Evolutionary conservation across 2,888 invertebrate species (phyloP), one percentile per base, ranked within the genome.

Genomic region (Sinotaia quadrata): DNA sequence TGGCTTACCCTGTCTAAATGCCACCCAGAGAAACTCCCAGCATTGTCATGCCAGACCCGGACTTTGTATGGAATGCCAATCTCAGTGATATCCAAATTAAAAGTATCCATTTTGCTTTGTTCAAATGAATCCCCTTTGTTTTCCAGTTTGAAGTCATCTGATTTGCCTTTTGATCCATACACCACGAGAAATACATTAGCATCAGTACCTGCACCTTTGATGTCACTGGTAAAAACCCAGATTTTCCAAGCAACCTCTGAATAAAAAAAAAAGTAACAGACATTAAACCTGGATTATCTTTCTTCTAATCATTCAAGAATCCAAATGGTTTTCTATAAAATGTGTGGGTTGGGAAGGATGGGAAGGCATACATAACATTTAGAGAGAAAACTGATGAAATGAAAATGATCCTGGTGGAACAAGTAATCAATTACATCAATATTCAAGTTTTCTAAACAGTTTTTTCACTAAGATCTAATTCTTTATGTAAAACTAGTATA

Each of bases 51-150:
- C 74, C 85, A 83, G 15, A 89, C 81, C 21, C 88, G 77, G 7
- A 89, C 66, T 72, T 89, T 88, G 77, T 84, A 87, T 7, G 87
- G 87, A 29, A 72, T 79, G 4, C 88, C 88, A 31, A 88, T 76
- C 21, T 87, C 86, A 12, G 60, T 71, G 52, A 85, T 77, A 60
- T 85, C 82, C 4, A 87, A 73, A 69, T 86, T 85, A 76, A 89
- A 88, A 57, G 78, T 78, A 74, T 88, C 87, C 57, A 78, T 75
- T 34, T 85, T 75, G 41, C 87, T 88, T 29, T 78, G 69, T 76
- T 88, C 88, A 73, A 89, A 89, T 59, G 78, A 81, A 72, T 88
- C 83, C 8, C 84, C 83, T 69, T 87, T 85, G 75, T 86, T 86
- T 62, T 80, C 77, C 18, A 88, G 75, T 27, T 65, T 54, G 29